These are phyloP conservation scores for Actinopyga echinites DNA, from an alignment of 53 echinoderm and acorn worm species.

Conservation along the genomic window DNA sequence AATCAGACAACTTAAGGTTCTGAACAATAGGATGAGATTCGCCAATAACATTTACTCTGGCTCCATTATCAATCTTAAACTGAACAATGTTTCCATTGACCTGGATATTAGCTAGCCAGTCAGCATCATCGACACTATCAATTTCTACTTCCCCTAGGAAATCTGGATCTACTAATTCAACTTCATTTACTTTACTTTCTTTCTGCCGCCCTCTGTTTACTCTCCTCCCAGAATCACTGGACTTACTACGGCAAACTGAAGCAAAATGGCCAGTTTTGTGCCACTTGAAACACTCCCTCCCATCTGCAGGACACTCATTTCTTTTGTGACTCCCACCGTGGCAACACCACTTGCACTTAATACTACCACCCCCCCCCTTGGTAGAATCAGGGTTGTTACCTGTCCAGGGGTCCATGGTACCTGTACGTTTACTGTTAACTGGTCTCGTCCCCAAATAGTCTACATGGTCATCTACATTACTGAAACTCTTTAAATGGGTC, in stretches of 20 bases:
- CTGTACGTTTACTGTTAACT: too few relatives aligned
- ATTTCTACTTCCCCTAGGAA: constrained; percentile 38
- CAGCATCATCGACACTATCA: constrained; percentile 30
- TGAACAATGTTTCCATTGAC: constrained; percentile 50
- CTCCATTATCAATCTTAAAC: constrained; percentile 58
- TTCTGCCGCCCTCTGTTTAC: background rate
- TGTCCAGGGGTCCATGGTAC: too few relatives aligned
- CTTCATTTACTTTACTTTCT: constrained; percentile 7
- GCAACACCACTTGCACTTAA: background rate
- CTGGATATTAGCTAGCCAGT: constrained; percentile 53
- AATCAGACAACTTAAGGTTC: background rate
- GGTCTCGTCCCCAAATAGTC: too few relatives aligned
- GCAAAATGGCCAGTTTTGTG: too few relatives aligned
- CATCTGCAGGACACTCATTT: constrained; percentile 61
- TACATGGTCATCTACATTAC: too few relatives aligned
- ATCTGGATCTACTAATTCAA: constrained; percentile 30
- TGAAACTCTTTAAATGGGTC: background rate
- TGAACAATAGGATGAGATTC: background rate
- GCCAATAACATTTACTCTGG: constrained; percentile 14
- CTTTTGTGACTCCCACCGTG: background rate
- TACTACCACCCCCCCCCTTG: too few relatives aligned
- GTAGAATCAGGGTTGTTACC: too few relatives aligned
- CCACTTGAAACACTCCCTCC: constrained; percentile 37
- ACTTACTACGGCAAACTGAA: constrained; percentile 41
- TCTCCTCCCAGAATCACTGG: background rate